Evolutionary conservation across 2,797 vertebrate genomes (phyloP).

Genomic region (Molossus alvarezi): DNA sequence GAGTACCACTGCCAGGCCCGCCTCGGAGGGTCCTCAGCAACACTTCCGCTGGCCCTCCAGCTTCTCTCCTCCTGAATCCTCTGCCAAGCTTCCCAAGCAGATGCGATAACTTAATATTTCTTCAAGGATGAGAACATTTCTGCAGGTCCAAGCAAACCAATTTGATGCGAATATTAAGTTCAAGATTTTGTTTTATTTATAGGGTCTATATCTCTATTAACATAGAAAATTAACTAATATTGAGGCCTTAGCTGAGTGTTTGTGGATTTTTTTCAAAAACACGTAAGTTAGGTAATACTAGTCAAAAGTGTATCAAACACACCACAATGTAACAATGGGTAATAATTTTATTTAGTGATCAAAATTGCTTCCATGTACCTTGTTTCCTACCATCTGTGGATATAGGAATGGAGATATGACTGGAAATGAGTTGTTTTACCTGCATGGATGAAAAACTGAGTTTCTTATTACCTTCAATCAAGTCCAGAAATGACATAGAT

Average conservation of each 20-base stretch:
- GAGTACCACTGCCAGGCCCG: background rate
- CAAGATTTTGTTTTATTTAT: background rate
- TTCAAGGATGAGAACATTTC: constrained; percentile 65
- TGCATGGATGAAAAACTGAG: background rate
- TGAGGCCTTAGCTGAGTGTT: background rate
- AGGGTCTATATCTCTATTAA: background rate
- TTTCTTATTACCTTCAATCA: background rate
- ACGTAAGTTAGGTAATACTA: background rate
- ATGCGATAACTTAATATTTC: constrained; percentile 70
- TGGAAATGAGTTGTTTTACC: background rate
- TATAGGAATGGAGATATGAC: background rate
- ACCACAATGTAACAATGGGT: background rate
- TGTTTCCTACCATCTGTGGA: background rate
- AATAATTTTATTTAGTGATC: background rate
- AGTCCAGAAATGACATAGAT: background rate
- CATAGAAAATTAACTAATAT: background rate
- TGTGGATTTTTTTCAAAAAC: background rate
- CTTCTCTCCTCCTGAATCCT: background rate
- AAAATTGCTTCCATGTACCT: background rate
- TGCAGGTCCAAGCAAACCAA: constrained; percentile 44
- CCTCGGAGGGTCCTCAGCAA: constrained; percentile 19
- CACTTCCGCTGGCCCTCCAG: constrained; percentile 14
- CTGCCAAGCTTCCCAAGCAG: constrained; percentile 64
- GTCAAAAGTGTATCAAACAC: background rate
- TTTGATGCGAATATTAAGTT: background rate